Evolutionary conservation across 1,140 invertebrate genomes (phyloP), one percentile per base, ranked within the genome.

Genomic region (Magallana angulata): DNA sequence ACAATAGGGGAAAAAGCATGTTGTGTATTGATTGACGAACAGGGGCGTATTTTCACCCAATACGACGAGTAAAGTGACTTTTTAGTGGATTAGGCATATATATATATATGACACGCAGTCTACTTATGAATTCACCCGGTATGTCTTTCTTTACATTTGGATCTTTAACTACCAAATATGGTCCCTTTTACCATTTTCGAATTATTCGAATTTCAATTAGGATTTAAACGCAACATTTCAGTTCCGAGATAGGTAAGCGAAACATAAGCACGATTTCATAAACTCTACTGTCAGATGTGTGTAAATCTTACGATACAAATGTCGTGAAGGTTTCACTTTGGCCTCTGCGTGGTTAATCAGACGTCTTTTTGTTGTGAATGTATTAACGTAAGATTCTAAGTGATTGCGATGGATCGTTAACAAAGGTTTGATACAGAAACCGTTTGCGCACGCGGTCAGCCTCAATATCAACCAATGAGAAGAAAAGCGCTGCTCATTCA

Each of bases 401-500:
- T 76, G 68, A 76, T 64, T 64, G 1, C 60, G 16, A 64, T 30
- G 24, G 24, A 76, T 76, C 68, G 68, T 11, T 76, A 76, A 30
- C 8, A 30, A 11, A 30, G 68, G 24, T 76, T 76, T 76, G 60
- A 16, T 62, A 62, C 60, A 62, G 60, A n/a, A 62, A 14, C 68
- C 24, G 36, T 30, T 76, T 76, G 68, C 68, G 68, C 68, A 9
- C 68, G 24, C 18, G 68, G 68, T 76, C 68, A 76, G 68, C 68
- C 24, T 76, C 68, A 76, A 30, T 30, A 76, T 14, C 68, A 76
- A 30, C 68, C 68, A 76, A 76, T 76, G 68, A 76, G 24, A 76
- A 30, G 68, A 36, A 76, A 30, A 7, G 24, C 18, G 24, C 68
- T 30, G 68, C 68, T 76, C 68, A 76, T 76, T 76, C 68, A 76